These are phyloP conservation scores for Rissa tridactyla DNA, from an alignment of 2,113 vertebrate genomes.

Conservation along the genomic window DNA sequence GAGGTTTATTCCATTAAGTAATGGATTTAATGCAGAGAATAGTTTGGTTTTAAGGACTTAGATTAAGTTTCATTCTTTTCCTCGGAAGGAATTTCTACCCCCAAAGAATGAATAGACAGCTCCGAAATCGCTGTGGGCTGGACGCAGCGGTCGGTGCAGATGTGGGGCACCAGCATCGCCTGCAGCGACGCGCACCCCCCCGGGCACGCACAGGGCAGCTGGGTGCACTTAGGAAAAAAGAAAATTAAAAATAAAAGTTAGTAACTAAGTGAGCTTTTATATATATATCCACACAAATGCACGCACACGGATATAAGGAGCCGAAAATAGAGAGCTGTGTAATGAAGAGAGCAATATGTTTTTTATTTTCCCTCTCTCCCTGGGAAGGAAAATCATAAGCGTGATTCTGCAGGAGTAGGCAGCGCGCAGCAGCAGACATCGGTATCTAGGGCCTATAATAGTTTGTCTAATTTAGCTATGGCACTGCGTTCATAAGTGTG, in stretches of 20 bases:
- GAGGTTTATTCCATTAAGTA: neutral
- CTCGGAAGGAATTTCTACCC: neutral
- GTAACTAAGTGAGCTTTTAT: neutral
- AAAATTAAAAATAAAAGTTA: neutral
- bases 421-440: neutral
- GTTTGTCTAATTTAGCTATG: constrained; percentile 13
- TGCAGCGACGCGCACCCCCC: neutral
- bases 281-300: rapidly evolving
- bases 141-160: rapidly evolving
- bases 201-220: neutral
- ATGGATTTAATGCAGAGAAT: neutral
- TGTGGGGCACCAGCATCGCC: neutral
- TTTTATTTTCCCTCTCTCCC: neutral
- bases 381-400: neutral
- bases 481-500: neutral
- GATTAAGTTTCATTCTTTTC: neutral
- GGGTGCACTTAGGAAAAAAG: neutral
- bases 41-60: neutral
- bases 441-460: neutral
- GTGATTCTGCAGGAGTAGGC: neutral
- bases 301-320: neutral
- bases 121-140: rapidly evolving
- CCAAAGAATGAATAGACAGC: neutral
- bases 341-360: neutral
- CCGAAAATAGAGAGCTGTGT: neutral